Percentiles rank a stretch among this genome's conserved stretches.
phyloP scores from a whole-genome alignment of 2,888 invertebrate genomes.

The Byasa hedistus region DNA sequence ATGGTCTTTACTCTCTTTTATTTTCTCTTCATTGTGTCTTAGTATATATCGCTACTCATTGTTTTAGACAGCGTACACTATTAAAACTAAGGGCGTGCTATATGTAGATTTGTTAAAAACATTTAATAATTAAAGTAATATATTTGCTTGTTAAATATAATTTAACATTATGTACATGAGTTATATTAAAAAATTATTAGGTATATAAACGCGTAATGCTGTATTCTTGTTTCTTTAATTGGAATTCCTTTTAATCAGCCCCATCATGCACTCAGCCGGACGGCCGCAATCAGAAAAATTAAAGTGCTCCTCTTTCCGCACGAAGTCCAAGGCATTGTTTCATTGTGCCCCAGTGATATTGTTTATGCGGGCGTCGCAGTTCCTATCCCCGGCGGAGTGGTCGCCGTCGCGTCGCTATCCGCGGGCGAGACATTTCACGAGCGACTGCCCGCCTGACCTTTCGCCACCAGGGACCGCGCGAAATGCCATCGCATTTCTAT shows the following conservation, averaged over 20 bases:
- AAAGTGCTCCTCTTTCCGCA: conserved; percentile 29
- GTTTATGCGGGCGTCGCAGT: conserved; percentile 35
- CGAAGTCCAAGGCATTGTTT: conserved; percentile 31
- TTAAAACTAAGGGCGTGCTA: too few species aligned
- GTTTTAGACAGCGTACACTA: too few species aligned
- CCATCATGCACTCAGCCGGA: conserved; percentile 22
- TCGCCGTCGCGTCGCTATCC: conserved; percentile 43
- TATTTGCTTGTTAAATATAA: too few species aligned
- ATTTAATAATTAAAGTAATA: too few species aligned
- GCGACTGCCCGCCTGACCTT: conserved; percentile 71
- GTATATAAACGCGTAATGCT: too few species aligned
- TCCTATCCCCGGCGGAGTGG: conserved; percentile 53
- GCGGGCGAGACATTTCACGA: conserved; percentile 74
- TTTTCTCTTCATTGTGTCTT: too few species aligned
- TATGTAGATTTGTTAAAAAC: too few species aligned
- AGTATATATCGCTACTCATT: too few species aligned
- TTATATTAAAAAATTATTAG: too few species aligned
- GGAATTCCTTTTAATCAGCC: conserved; percentile 21
- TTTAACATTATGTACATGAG: too few species aligned
- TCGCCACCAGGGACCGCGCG: conserved; percentile 66
- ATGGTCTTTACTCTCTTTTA: too few species aligned
- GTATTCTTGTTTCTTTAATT: conserved; percentile 18
- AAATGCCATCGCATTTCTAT: conserved; percentile 76
- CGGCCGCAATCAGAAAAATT: conserved; percentile 28
- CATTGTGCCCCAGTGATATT: conserved; percentile 34